Evolutionary conservation across 2,113 vertebrate genomes (phyloP).

Genomic region (Corydoras maculifer): DNA sequence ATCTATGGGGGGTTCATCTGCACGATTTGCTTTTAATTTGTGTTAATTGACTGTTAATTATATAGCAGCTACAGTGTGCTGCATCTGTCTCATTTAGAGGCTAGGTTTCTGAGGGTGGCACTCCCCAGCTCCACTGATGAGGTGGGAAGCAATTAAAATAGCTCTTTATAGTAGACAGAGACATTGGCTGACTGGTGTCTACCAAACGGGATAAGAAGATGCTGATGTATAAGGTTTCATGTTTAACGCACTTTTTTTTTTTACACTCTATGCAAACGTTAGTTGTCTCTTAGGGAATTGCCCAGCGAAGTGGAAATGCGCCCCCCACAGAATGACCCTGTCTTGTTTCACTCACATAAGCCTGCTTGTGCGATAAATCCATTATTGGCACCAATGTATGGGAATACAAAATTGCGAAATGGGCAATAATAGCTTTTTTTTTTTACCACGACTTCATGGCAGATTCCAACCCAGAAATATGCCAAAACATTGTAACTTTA

Average conservation of each 20-base stretch:
- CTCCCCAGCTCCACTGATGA: slow-evolving; percentile 14
- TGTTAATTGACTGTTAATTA: slow-evolving; percentile 59
- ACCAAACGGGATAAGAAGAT: slow-evolving; percentile 5
- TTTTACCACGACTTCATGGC: slow-evolving; percentile 5
- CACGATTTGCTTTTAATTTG: slow-evolving; percentile 55
- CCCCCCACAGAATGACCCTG: neutral
- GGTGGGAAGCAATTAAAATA: slow-evolving; percentile 51
- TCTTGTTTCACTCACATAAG: neutral
- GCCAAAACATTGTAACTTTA: slow-evolving; percentile 27
- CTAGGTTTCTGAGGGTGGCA: slow-evolving; percentile 39
- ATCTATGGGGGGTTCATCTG: slow-evolving; percentile 45
- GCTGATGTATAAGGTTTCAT: slow-evolving; percentile 12
- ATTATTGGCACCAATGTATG: slow-evolving; percentile 7
- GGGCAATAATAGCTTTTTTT: neutral
- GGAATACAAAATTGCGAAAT: neutral
- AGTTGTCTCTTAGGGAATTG: neutral
- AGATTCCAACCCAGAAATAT: slow-evolving; percentile 15
- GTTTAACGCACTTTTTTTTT: slow-evolving; percentile 14
- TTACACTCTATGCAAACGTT: neutral
- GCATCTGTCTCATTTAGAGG: slow-evolving; percentile 48
- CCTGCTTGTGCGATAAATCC: neutral
- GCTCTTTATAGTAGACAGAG: slow-evolving; percentile 13
- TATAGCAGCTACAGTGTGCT: slow-evolving; percentile 47
- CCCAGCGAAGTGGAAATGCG: neutral
- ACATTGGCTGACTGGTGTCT: slow-evolving; percentile 9